Base-by-base conservation (phyloP, 2,113 vertebrate genomes). In the Rhynchomys soricoides region DNA sequence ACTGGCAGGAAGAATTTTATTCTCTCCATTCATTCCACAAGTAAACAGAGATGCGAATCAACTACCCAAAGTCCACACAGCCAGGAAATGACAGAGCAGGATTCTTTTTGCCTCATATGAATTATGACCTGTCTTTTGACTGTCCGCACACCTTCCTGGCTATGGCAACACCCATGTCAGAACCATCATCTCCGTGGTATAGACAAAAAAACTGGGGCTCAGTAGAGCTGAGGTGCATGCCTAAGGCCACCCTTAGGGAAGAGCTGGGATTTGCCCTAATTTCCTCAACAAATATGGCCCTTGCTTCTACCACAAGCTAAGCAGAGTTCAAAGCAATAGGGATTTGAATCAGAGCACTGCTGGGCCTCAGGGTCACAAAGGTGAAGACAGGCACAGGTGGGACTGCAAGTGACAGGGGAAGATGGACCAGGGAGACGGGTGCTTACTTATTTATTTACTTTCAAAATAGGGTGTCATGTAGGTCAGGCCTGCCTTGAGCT, bases 191-290 rank as follows among this genome's bases (percentile, higher is more conserved):
- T 40, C 17, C 34, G 22, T 31, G 21, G 6, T 45, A 37, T 82
- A 91, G 68, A 45, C 48, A 43, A 81, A 87, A 78, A 95, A 50
- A 79, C 52, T 8, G 37, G 79, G 71, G 71, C 29, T 89, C 77
- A 5, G 48, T 40, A 57, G 52, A 82, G 52, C 66, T 55, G 75
- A 85, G 43, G 16, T 37, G 12, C 40, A 43, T 19, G 11, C 26
- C 45, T 85, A 71, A 71, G 29, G 17, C 88, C 78, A 62, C 4
- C 50, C 29, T 15, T 31, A 77, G 4, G 15, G 75, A 94, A n/a
- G 29, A 85, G 70, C 37, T 71, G 17, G 37, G 37, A 21, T 71
- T 71, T 31, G 29, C 34, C 31, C 29, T 68, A 68, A 34, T 34
- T 34, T 66, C 29, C 29, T 66, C 11, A 66, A 5, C 31, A 68